Percentiles rank a stretch among this genome's conserved stretches.
phyloP scores from a whole-genome alignment of 2,113 vertebrate species.

The Garra rufa region DNA sequence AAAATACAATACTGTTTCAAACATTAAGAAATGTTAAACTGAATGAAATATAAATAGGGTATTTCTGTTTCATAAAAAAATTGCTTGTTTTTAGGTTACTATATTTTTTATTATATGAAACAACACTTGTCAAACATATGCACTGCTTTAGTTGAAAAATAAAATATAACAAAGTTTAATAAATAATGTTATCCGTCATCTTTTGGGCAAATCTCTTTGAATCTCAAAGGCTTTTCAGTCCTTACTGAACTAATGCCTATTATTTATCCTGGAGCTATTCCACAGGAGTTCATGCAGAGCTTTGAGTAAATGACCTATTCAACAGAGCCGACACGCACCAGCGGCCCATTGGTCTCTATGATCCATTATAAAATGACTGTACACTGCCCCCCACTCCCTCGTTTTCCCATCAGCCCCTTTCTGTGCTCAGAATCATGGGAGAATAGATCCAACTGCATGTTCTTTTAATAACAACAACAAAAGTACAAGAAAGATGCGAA shows the following conservation, averaged over 20 bases:
- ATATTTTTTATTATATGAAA: too few species aligned
- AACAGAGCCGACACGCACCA: neutral
- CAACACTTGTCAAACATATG: neutral
- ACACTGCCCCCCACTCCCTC: too few species aligned
- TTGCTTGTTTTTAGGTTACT: neutral
- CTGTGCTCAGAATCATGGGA: too few species aligned
- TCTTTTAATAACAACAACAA: neutral
- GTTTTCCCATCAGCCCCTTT: neutral
- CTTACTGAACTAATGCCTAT: slow-evolving; percentile 10
- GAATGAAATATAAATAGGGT: neutral
- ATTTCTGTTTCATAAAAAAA: neutral
- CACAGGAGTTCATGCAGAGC: neutral
- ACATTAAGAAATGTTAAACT: neutral
- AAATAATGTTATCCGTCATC: neutral
- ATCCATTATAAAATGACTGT: slow-evolving; percentile 16
- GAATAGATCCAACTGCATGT: neutral
- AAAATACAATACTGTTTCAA: neutral
- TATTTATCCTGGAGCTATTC: slow-evolving; percentile 41
- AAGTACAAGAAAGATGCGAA: neutral
- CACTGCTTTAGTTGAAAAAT: neutral
- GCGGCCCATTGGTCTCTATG: neutral
- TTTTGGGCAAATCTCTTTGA: slow-evolving; percentile 5
- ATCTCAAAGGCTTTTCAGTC: slow-evolving; percentile 5
- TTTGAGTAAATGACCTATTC: slow-evolving; percentile 37
- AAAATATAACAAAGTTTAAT: neutral